Percentiles rank a stretch among this genome's conserved stretches.
phyloP scores from a whole-genome alignment of 2,797 vertebrate species.

The Champsocephalus gunnari region DNA sequence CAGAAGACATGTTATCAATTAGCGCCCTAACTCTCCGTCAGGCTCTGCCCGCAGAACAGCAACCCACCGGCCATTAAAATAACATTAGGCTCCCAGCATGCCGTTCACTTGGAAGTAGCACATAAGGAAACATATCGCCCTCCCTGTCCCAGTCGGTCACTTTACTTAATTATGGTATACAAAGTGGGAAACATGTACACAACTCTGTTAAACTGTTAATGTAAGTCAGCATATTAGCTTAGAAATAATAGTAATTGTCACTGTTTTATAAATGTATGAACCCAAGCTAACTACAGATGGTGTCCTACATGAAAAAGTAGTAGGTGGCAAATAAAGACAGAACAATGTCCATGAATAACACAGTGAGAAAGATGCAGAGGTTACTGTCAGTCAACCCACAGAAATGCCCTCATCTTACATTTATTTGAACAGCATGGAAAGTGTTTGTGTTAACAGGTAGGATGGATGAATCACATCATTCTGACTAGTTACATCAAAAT shows the following conservation, averaged over 20 bases:
- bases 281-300: not conserved
- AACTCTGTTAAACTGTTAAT: not conserved
- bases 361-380: no score
- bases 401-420: no score
- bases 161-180: conserved; percentile 4
- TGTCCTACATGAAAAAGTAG: not conserved
- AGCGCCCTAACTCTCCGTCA: conserved; percentile 41
- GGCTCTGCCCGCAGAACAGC: conserved; percentile 50
- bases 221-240: not conserved
- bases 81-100: conserved; percentile 76
- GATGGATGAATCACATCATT: not conserved
- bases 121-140: conserved; percentile 18
- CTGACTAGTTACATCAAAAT: not conserved
- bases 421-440: no score
- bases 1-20: conserved; percentile 75
- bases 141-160: not conserved
- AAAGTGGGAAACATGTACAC: conserved; percentile 1
- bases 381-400: no score
- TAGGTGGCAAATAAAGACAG: no score
- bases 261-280: not conserved
- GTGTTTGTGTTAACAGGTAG: no score
- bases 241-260: not conserved
- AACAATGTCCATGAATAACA: not conserved
- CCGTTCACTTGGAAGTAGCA: conserved; percentile 53
- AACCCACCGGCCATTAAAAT: conserved; percentile 78